Evolutionary conservation across 2,113 vertebrate species (phyloP).

Genomic region (Scytalopus superciliaris): DNA sequence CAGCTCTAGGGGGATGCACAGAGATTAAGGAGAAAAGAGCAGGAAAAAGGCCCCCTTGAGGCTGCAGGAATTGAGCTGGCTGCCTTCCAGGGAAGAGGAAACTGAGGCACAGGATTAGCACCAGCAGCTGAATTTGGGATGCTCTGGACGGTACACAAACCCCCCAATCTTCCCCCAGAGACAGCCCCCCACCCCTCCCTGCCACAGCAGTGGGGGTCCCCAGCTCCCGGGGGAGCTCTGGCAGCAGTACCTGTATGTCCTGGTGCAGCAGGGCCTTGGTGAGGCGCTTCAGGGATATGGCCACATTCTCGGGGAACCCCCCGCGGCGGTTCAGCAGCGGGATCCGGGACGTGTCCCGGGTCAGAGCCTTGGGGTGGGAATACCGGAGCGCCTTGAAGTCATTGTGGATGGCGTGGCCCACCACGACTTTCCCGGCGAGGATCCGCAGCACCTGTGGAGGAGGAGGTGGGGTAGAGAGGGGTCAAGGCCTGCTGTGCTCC

Average conservation of each 20-base stretch:
- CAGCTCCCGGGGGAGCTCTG: fast-evolving
- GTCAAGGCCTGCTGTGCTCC: fast-evolving
- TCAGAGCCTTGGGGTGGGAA: conserved; percentile 78
- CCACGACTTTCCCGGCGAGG: conserved; percentile 84
- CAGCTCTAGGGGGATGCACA: fast-evolving
- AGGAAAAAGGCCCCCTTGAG: fast-evolving
- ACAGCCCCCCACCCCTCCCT: fast-evolving
- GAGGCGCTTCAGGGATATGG: conserved; percentile 84
- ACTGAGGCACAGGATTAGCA: not conserved
- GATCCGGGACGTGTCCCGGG: conserved; percentile 85
- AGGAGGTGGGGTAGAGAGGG: no score
- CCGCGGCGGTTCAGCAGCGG: conserved; percentile 84
- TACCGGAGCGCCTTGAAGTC: conserved; percentile 89
- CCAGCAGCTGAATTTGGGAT: fast-evolving
- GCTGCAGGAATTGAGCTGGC: not conserved
- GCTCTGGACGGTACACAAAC: fast-evolving
- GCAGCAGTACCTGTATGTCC: conserved; percentile 83
- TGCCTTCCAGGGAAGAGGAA: not conserved
- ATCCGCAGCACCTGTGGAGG: conserved; percentile 83
- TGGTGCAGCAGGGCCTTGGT: conserved; percentile 83
- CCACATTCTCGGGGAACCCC: conserved; percentile 65
- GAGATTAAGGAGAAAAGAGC: not conserved
- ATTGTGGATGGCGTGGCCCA: conserved; percentile 88
- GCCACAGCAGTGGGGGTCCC: fast-evolving
- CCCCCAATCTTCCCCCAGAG: no score